Evolutionary conservation across 2,797 vertebrate species (phyloP).

Genomic region (Ataeniobius toweri): DNA sequence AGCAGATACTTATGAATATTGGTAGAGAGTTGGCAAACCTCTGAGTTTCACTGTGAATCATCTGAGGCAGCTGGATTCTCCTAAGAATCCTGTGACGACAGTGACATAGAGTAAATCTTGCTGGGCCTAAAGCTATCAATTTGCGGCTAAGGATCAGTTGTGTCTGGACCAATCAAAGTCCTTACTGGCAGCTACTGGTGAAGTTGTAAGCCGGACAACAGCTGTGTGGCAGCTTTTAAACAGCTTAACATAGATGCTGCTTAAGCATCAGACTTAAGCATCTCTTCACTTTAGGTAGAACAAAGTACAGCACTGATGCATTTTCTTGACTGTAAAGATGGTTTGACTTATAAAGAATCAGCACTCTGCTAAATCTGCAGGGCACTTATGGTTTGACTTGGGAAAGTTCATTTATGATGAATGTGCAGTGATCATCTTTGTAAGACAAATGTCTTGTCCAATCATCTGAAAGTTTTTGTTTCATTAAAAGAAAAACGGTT

Average conservation of each 20-base stretch:
- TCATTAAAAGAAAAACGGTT: background rate
- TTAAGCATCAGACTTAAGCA: background rate
- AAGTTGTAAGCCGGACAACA: slow-evolving; percentile 2
- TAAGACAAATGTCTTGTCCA: background rate
- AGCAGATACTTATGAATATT: background rate
- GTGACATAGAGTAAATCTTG: background rate
- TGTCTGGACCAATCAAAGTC: slow-evolving; percentile 2
- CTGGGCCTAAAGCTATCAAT: background rate
- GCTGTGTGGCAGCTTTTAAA: slow-evolving; percentile 12
- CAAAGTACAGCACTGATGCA: background rate
- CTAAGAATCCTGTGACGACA: background rate
- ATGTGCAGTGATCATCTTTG: background rate
- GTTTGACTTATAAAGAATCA: background rate
- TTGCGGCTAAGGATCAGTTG: background rate
- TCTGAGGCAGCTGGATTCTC: background rate
- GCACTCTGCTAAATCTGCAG: background rate
- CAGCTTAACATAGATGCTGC: slow-evolving; percentile 4
- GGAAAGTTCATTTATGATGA: background rate
- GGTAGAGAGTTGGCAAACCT: background rate
- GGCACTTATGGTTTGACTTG: background rate
- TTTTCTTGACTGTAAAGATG: background rate
- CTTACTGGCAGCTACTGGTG: background rate
- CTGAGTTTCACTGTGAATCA: background rate
- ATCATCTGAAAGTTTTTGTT: background rate
- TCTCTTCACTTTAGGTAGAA: slow-evolving; percentile 5